Percentiles rank a stretch among this genome's conserved stretches.
These are phyloP conservation scores for Homarus americanus DNA, from an alignment of 1,140 invertebrate genomes.

Conservation along the genomic window DNA sequence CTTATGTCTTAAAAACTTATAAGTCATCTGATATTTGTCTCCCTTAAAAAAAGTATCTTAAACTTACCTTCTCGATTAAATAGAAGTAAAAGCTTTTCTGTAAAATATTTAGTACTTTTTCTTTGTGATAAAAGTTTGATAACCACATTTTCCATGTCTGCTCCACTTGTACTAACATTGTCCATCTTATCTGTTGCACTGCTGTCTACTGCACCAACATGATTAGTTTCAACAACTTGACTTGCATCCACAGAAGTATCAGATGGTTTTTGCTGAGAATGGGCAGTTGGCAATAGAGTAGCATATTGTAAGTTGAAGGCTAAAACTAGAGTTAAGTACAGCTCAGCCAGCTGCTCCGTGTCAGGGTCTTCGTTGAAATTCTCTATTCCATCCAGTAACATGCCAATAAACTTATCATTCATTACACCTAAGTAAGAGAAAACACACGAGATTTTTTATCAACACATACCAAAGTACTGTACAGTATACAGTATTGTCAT, in stretches of 20 bases:
- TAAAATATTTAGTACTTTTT: conserved; percentile 89
- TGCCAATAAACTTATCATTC: conserved; percentile 87
- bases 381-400: conserved; percentile 89
- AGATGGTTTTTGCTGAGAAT: not conserved
- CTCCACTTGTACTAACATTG: not conserved
- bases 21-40: not conserved
- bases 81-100: conserved; percentile 91
- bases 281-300: conserved; percentile 75
- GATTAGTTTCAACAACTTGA: not conserved
- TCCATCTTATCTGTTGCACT: not conserved
- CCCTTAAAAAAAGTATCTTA: not conserved
- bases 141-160: conserved; percentile 84
- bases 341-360: conserved; percentile 86
- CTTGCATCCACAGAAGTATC: not conserved
- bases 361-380: conserved; percentile 84
- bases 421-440: conserved; percentile 83
- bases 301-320: conserved; percentile 93
- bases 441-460: not conserved
- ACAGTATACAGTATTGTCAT: too few species aligned
- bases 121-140: conserved; percentile 86
- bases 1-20: too few species aligned
- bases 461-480: too few species aligned
- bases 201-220: not conserved
- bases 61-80: conserved; percentile 91
- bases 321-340: conserved; percentile 89